Evolutionary conservation across 1,140 invertebrate genomes (phyloP).

Genomic region (Drosophila varians): DNA sequence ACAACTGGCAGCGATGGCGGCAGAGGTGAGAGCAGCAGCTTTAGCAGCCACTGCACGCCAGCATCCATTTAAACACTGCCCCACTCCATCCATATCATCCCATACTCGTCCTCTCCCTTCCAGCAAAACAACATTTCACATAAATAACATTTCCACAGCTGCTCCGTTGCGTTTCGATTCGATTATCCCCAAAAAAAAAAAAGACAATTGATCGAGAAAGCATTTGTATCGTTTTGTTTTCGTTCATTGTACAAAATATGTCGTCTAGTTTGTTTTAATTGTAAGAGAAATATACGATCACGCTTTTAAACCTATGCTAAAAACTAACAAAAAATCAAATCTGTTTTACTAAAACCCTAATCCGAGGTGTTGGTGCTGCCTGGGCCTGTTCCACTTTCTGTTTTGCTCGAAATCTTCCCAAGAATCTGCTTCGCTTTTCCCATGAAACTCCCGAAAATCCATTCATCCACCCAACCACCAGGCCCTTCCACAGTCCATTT

Average conservation of each 20-base stretch:
- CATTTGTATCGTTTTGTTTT: constrained; percentile 13
- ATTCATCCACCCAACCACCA: constrained; percentile 3
- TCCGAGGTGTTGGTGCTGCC: constrained; percentile 34
- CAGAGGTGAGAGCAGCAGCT: constrained; percentile 68
- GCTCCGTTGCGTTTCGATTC: constrained; percentile 1
- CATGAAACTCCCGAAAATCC: neutral
- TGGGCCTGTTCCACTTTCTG: constrained; percentile 42
- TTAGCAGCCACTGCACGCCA: constrained; percentile 51
- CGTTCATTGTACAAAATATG: constrained; percentile 39
- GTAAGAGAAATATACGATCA: constrained; percentile 68
- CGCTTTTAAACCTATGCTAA: constrained; percentile 57
- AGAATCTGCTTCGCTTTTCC: constrained; percentile 23
- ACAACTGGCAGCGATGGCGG: constrained; percentile 19
- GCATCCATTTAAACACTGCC: constrained; percentile 46
- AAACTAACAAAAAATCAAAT: constrained; percentile 66
- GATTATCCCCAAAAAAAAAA: neutral
- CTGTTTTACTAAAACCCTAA: constrained; percentile 72
- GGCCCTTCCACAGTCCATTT: neutral
- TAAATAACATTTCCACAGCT: constrained; percentile 9
- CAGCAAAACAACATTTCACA: neutral
- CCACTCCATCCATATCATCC: constrained; percentile 14
- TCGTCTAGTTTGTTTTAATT: constrained; percentile 54
- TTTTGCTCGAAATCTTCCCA: constrained; percentile 9
- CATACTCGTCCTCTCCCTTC: constrained; percentile 5
- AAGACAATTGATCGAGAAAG: neutral